A percentile compares a stretch with the other conserved stretches of the same genome.
Evolutionary conservation across 1,140 invertebrate species (phyloP).

Genomic region (Drosophila santomea): DNA sequence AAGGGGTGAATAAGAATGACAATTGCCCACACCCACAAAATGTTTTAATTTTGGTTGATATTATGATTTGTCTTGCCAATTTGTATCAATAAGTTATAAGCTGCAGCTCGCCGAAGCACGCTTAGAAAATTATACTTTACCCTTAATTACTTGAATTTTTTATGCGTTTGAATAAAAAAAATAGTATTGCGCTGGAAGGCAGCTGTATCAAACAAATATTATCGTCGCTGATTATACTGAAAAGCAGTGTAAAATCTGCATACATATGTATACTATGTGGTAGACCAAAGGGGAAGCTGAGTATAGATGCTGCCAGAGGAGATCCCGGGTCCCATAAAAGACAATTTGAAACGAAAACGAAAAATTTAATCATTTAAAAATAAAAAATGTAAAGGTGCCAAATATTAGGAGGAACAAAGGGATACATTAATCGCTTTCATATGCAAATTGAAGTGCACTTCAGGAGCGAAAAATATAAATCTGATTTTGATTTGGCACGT

Average conservation of each 20-base stretch:
- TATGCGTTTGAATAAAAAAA: background rate
- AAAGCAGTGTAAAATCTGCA: conserved; percentile 61
- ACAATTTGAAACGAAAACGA: conserved; percentile 23
- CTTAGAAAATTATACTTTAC: too few relatives aligned
- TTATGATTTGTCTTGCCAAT: too few relatives aligned
- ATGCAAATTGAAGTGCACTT: conserved; percentile 69
- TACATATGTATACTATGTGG: conserved; percentile 58
- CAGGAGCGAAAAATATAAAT: conserved; percentile 54
- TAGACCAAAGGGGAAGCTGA: conserved; percentile 9
- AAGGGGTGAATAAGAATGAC: too few relatives aligned
- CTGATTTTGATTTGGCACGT: conserved; percentile 83
- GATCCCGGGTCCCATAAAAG: conserved; percentile 45
- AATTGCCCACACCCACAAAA: too few relatives aligned
- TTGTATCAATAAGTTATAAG: too few relatives aligned
- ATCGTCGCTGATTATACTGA: conserved; percentile 8
- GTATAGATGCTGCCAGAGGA: conserved; percentile 51
- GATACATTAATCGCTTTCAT: conserved; percentile 70
- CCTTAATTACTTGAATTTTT: too few relatives aligned
- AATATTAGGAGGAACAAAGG: conserved; percentile 56
- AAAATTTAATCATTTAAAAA: conserved; percentile 66
- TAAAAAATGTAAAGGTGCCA: conserved; percentile 70
- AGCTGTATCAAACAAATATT: conserved; percentile 54
- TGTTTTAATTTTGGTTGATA: too few relatives aligned
- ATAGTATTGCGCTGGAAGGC: conserved; percentile 28
- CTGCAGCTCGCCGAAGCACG: too few relatives aligned